Evolutionary conservation across 2,113 vertebrate species (phyloP).

Genomic region (Pseudois nayaur): DNA sequence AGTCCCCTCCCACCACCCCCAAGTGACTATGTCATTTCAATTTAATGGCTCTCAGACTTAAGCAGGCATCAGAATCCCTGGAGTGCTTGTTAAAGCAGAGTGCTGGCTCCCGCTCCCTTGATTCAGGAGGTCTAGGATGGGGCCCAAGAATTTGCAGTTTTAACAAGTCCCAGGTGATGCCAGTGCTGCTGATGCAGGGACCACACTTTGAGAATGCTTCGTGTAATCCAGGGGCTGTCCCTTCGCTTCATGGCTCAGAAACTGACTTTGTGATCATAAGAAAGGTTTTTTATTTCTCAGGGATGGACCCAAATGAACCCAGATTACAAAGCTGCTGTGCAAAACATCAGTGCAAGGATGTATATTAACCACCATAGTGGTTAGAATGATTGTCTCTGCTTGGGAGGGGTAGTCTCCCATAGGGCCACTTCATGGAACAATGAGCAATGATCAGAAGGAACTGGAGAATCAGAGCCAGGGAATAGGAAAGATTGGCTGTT

Average conservation of each 20-base stretch:
- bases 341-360: not conserved
- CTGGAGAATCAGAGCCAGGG: not conserved
- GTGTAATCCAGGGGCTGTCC: not conserved
- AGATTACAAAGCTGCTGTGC: not conserved
- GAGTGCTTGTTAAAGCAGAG: not conserved
- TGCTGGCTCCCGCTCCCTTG: not conserved
- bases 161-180: not conserved
- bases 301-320: not conserved
- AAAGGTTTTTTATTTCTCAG: not conserved
- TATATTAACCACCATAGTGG: not conserved
- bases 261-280: not conserved
- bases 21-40: not conserved
- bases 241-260: not conserved
- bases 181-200: not conserved
- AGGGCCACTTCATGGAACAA: fast-evolving
- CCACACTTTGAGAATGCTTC: not conserved
- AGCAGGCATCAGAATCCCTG: not conserved
- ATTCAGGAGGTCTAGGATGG: not conserved
- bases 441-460: not conserved
- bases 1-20: not conserved
- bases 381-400: not conserved
- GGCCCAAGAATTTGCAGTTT: not conserved
- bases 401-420: not conserved
- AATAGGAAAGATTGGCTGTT: not conserved
- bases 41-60: not conserved